These are phyloP conservation scores for Pseudomyrmex cubaensis DNA, from an alignment of 1,140 invertebrate genomes.

Conservation along the genomic window DNA sequence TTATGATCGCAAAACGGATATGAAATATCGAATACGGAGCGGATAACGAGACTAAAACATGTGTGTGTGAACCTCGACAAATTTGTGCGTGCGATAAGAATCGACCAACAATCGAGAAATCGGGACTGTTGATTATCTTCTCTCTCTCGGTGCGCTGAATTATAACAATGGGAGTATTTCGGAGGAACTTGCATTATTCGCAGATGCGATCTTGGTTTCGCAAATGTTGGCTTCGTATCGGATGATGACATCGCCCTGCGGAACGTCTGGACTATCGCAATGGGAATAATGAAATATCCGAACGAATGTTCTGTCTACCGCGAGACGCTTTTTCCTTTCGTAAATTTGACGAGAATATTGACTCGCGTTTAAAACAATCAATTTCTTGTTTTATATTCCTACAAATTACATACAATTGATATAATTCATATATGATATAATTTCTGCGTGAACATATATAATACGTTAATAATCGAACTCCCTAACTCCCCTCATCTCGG, in stretches of 20 bases:
- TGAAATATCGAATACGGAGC: background rate
- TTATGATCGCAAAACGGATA: too few species aligned
- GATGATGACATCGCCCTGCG: background rate
- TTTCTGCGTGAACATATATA: slow-evolving; percentile 20
- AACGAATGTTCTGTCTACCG: background rate
- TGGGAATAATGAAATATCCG: background rate
- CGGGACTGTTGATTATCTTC: slow-evolving; percentile 44
- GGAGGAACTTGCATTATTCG: slow-evolving; percentile 24
- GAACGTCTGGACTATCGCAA: slow-evolving; percentile 1
- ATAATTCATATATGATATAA: background rate
- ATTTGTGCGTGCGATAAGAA: slow-evolving; percentile 23
- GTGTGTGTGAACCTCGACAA: background rate
- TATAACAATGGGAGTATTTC: slow-evolving; percentile 27
- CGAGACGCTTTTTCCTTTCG: background rate
- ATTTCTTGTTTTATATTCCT: too few species aligned
- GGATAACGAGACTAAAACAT: background rate
- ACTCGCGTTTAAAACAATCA: too few species aligned
- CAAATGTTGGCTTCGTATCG: slow-evolving; percentile 16
- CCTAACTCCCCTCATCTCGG: background rate
- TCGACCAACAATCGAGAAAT: slow-evolving; percentile 23
- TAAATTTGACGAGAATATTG: background rate
- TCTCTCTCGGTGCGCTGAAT: slow-evolving; percentile 1
- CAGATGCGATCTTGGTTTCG: slow-evolving; percentile 45
- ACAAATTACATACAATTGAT: too few species aligned
- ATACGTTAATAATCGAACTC: slow-evolving; percentile 41